Evolutionary conservation across 1,140 invertebrate species (phyloP), one percentile per base, ranked within the genome.

Genomic region (Caenorhabditis briggsae): DNA sequence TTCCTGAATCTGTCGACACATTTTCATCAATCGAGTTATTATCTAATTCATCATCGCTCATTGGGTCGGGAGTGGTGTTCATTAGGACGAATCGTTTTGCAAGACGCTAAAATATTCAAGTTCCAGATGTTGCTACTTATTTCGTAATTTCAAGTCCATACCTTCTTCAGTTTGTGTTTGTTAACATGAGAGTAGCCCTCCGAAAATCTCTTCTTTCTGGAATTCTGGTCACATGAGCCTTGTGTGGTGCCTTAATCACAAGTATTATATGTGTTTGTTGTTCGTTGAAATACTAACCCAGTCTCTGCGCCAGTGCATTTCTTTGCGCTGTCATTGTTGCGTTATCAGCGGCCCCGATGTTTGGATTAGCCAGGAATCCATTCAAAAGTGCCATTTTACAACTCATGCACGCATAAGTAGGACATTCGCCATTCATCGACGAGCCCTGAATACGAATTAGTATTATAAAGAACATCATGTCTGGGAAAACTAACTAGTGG

Each of bases 311-410:
- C 46, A 78, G 23, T 16, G 46, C 70, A 23, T 78, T 25, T 50
- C 70, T 78, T 14, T 78, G 70, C 20, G 70, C 70, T 23, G 70
- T 78, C 70, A 78, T 1, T 48, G 70, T 78, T 50, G 46, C 46
- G 14, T 78, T 78, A n/a, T 78, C 70, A 78, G 70, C 70, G 2
- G 70, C 70, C 46, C 70, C 70, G 1, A 78, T 78, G 50, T 78
- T 78, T 2, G 70, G 70, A 50, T 78, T 78, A 53, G 70, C 70
- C 7, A 78, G 46, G 11, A 78, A 78, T 11, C 70, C 70, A 78
- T 78, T 78, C n/a, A 78, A 46, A 78, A 78, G 70, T 78, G 70
- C 48, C 70, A 78, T 78, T 78, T 78, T 78, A 78, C 70, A 78
- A 50, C 70, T 78, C 70, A 48, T 78, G 50, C 70, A 78, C 3